Evolutionary conservation across 2,888 invertebrate genomes (phyloP), one percentile per base, ranked within the genome.

Genomic region (Zhengitettix transpicula): DNA sequence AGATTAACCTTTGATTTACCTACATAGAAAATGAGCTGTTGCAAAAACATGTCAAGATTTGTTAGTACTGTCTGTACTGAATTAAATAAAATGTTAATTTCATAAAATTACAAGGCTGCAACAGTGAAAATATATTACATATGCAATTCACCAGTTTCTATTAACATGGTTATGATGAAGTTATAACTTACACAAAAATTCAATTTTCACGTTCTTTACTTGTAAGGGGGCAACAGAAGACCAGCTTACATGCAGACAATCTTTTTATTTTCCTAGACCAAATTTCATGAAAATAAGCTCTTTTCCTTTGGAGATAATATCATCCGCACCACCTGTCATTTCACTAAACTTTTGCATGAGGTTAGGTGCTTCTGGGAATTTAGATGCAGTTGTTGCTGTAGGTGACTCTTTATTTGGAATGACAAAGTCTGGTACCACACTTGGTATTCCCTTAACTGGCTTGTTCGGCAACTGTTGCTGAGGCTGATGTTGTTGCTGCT

Each of bases 231-330:
- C 28, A 28, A 28, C 28, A 28, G 28, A 28, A 28, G 28, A 28
- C 28, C 28, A 28, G 28, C 28, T 28, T 28, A 28, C 28, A 28
- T 28, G 28, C 28, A 47, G n/a, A 47, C 14, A 47, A 47, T 47
- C 55, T 40, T 28, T 40, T 41, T 55, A 74, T 71, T 75, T 74
- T 70, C 89, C 88, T 68, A 92, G 81, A 66, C 92, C 92, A 74
- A 93, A 93, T 77, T 89, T 89, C 86, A 92, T 92, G 76, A 93
- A 92, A 73, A 92, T 89, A 67, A 92, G 84, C 78, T 92, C 92
- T 77, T 93, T 92, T 70, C 92, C 92, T 75, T 92, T 92, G 71
- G 91, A 90, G 68, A 92, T 80, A 67, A 92, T 89, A 72, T 91
- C 91, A 68, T 75, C 76, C 11, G 67, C 67, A 47, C 66, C 66